These are phyloP conservation scores for Petroica traversi DNA, from an alignment of 2,113 vertebrate species.

Conservation along the genomic window DNA sequence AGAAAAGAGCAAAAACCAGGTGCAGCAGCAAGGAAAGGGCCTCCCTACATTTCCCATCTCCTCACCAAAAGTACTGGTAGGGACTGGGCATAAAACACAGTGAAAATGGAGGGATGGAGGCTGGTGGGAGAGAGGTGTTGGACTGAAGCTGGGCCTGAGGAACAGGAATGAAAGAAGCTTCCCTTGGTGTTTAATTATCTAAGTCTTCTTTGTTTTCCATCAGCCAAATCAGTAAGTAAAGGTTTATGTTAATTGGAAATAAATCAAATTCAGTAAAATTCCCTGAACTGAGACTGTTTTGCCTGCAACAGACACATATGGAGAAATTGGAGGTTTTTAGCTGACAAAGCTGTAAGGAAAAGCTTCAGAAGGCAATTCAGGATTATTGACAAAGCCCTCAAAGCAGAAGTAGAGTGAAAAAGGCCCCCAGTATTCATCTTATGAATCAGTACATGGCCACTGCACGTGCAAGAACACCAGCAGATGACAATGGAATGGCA, in stretches of 20 bases:
- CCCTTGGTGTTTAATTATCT: background rate
- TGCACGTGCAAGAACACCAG: background rate
- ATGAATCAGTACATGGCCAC: background rate
- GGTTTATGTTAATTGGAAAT: slow-evolving; percentile 13
- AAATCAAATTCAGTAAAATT: slow-evolving; percentile 27
- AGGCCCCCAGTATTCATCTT: background rate
- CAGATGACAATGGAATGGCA: background rate
- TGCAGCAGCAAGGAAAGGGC: background rate
- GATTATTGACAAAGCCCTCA: background rate
- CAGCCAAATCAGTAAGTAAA: background rate
- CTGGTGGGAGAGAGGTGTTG: background rate
- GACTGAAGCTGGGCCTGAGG: background rate
- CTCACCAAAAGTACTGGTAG: background rate
- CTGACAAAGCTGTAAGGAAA: background rate
- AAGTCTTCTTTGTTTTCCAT: background rate
- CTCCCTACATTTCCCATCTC: background rate
- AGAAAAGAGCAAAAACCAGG: background rate
- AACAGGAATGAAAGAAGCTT: background rate
- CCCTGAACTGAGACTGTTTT: slow-evolving; percentile 19
- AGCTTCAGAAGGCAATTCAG: background rate
- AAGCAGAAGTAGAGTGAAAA: background rate
- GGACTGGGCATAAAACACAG: background rate
- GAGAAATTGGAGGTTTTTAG: background rate
- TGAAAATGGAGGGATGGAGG: background rate
- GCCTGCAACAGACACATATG: background rate